Conservation (phyloP, 2,113 vertebrate genomes). For the Hippocampus guttulatus region DNA sequence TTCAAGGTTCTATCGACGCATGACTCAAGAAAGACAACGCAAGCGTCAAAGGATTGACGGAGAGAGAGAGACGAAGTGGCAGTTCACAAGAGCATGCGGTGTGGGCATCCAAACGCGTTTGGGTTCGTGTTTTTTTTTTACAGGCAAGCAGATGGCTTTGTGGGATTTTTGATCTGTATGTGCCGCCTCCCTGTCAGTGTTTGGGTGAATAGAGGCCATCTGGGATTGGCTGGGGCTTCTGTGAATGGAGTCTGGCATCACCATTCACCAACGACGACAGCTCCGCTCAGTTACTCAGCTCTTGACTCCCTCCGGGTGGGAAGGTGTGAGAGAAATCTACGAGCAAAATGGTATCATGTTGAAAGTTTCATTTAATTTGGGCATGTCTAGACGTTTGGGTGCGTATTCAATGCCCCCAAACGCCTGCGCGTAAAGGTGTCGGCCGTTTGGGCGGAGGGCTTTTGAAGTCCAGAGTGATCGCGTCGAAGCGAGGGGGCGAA, state of each 20-base stretch:
- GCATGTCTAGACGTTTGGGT: no score
- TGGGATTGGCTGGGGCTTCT: slow-evolving; percentile 59
- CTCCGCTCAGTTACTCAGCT: slow-evolving; percentile 7
- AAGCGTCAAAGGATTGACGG: neutral
- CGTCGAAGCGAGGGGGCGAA: no score
- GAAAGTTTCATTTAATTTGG: no score
- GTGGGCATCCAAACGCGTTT: neutral
- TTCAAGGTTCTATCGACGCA: neutral
- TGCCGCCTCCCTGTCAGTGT: slow-evolving; percentile 22
- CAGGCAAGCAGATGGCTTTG: slow-evolving; percentile 40
- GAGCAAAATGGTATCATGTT: no score
- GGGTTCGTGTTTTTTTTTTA: neutral
- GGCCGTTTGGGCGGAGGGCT: no score
- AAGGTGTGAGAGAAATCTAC: no score
- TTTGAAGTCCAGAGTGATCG: no score
- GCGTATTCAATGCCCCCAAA: no score
- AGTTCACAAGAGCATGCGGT: neutral
- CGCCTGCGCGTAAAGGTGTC: no score
- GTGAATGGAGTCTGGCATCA: slow-evolving; percentile 55
- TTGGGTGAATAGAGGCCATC: slow-evolving; percentile 58
- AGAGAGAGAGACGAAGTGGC: neutral
- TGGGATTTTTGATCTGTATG: slow-evolving; percentile 24
- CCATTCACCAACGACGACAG: slow-evolving; percentile 52
- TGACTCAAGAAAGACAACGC: neutral
- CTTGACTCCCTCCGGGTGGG: slow-evolving; percentile 22